These are phyloP conservation scores for Dynastes grantii DNA, from an alignment of 2,888 invertebrate species.

Conservation along the genomic window DNA sequence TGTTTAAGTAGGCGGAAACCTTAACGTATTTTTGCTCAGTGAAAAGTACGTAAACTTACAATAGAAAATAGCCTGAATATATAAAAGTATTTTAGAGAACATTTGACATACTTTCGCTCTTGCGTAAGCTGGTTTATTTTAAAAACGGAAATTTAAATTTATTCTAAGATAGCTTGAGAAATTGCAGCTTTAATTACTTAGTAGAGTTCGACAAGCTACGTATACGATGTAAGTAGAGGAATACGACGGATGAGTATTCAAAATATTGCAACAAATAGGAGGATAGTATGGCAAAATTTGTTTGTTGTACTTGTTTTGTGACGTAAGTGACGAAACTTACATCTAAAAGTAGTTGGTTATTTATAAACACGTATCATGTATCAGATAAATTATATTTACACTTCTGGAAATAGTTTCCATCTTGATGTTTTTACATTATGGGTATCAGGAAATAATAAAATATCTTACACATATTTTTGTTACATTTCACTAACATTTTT, in stretches of 20 bases:
- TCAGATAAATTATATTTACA: conserved; percentile 24
- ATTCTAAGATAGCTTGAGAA: background rate
- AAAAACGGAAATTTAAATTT: conserved; percentile 13
- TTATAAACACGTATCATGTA: conserved; percentile 16
- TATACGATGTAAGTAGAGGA: too few relatives aligned
- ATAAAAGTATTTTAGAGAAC: conserved; percentile 37
- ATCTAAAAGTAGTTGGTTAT: conserved; percentile 5
- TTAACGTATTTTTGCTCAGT: conserved; percentile 21
- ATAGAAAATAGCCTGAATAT: conserved; percentile 28
- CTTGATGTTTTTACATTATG: conserved; percentile 6
- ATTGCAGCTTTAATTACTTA: too few relatives aligned
- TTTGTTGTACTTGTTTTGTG: background rate
- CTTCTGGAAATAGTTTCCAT: background rate
- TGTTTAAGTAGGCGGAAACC: conserved; percentile 17
- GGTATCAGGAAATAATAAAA: conserved; percentile 1
- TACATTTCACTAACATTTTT: background rate
- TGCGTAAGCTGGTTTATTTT: conserved; percentile 28
- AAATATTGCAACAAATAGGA: background rate
- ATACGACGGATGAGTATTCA: too few relatives aligned
- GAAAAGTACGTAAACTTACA: conserved; percentile 30
- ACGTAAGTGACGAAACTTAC: conserved; percentile 17
- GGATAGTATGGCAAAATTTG: conserved; percentile 1
- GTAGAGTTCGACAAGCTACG: too few relatives aligned
- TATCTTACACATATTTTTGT: background rate
- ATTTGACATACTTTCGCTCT: conserved; percentile 31